phyloP scores from a whole-genome alignment of 2,888 invertebrate species.

The Mycalesis mineus region DNA sequence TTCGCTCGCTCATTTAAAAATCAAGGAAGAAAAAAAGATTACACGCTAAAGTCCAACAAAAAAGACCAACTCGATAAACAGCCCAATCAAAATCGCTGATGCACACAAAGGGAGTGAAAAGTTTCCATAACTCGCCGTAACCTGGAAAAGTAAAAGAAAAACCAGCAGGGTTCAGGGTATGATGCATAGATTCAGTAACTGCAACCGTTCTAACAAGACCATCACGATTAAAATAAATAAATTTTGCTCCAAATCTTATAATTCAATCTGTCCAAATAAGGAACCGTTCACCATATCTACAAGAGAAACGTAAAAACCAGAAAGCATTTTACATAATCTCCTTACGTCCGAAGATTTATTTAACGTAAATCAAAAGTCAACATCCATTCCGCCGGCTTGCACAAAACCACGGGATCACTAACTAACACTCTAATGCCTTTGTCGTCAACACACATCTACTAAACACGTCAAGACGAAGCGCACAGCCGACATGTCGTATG shows the following conservation, averaged over 20 bases:
- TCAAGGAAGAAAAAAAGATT: too few relatives aligned
- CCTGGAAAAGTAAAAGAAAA: too few relatives aligned
- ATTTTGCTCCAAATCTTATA: background rate
- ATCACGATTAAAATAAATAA: too few relatives aligned
- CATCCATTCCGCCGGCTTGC: slow-evolving; percentile 53
- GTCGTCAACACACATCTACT: slow-evolving; percentile 67
- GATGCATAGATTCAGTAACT: too few relatives aligned
- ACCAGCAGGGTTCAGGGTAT: too few relatives aligned
- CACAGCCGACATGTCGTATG: slow-evolving; percentile 19
- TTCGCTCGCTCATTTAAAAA: too few relatives aligned
- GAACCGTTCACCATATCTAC: background rate
- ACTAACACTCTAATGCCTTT: slow-evolving; percentile 70
- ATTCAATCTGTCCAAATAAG: background rate
- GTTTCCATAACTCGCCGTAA: too few relatives aligned
- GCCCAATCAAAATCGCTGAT: too few relatives aligned
- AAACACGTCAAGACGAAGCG: slow-evolving; percentile 38
- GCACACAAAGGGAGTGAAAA: too few relatives aligned
- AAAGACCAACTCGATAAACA: too few relatives aligned
- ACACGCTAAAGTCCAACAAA: too few relatives aligned
- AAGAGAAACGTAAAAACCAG: slow-evolving; percentile 22
- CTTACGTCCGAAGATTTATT: slow-evolving; percentile 55
- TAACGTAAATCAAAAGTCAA: slow-evolving; percentile 64
- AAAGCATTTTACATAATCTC: slow-evolving; percentile 47
- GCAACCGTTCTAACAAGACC: too few relatives aligned
- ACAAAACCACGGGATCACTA: slow-evolving; percentile 66